Evolutionary conservation across 2,888 invertebrate genomes (phyloP).

Genomic region (Drosophila eohydei): DNA sequence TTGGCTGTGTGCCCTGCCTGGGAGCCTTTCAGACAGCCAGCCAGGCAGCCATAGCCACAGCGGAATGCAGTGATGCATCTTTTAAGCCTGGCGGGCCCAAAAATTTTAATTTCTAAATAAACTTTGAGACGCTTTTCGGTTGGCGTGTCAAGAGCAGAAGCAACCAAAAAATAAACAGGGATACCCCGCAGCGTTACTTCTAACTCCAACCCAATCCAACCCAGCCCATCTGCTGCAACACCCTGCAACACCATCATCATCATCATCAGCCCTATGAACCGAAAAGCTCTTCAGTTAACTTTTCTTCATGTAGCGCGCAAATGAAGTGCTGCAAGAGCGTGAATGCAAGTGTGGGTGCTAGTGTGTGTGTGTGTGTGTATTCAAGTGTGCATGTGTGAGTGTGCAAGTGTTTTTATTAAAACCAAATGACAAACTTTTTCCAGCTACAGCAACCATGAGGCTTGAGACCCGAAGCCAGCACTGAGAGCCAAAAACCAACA

Average conservation of each 20-base stretch:
- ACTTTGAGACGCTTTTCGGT: constrained; percentile 62
- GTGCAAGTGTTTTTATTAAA: constrained; percentile 78
- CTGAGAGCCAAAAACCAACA: constrained; percentile 62
- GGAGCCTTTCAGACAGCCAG: not conserved
- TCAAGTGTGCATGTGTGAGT: constrained; percentile 33
- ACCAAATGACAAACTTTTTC: constrained; percentile 80
- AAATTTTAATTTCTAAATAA: constrained; percentile 77
- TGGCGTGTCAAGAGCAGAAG: constrained; percentile 69
- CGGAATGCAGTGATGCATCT: constrained; percentile 46
- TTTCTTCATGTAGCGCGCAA: constrained; percentile 66
- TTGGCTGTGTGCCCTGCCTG: not conserved
- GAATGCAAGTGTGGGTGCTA: constrained; percentile 40
- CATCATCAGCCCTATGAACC: constrained; percentile 19
- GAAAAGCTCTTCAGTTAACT: constrained; percentile 67
- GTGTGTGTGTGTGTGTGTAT: constrained; percentile 24
- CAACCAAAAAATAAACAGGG: constrained; percentile 48
- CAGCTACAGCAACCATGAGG: constrained; percentile 43
- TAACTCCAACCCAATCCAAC: not conserved
- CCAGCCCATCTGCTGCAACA: not conserved
- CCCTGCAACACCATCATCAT: not conserved
- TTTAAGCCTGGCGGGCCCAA: constrained; percentile 35
- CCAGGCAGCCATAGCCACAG: not conserved
- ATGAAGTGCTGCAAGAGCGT: constrained; percentile 72
- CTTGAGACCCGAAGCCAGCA: constrained; percentile 10
- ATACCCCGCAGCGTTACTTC: constrained; percentile 6